A percentile compares a stretch with the other conserved stretches of the same genome.
Conservation (phyloP, 2,797 vertebrate species). For the Enteromius treurensis region DNA sequence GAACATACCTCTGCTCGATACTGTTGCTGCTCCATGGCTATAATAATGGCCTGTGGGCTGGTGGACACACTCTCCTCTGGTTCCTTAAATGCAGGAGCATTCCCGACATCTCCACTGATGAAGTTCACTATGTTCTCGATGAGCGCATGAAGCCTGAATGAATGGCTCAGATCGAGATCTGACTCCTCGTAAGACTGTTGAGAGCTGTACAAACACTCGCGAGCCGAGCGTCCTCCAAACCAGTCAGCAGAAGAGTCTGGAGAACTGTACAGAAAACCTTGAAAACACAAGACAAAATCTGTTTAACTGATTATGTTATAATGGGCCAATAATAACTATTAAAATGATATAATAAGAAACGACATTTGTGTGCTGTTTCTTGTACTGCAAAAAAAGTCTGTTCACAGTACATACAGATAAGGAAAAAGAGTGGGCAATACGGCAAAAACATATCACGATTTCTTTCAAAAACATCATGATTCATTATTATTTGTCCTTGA, state of each 20-base stretch:
- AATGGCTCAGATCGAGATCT: conserved; percentile 87
- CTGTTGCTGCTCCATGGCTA: conserved; percentile 97
- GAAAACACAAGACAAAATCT: conserved; percentile 19
- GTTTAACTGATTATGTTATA: not conserved
- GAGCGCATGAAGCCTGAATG: conserved; percentile 88
- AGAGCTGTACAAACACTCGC: conserved; percentile 83
- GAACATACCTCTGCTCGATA: conserved; percentile 87
- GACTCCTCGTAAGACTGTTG: conserved; percentile 87
- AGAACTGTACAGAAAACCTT: conserved; percentile 75
- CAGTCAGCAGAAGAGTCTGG: conserved; percentile 86
- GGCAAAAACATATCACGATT: too few species aligned
- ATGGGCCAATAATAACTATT: not conserved
- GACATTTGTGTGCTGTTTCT: not conserved
- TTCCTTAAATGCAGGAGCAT: conserved; percentile 91
- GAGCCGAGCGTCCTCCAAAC: conserved; percentile 86
- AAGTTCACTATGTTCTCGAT: conserved; percentile 95
- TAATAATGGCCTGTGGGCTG: conserved; percentile 89
- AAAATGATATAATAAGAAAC: not conserved
- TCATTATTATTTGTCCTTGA: too few species aligned
- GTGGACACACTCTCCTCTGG: conserved; percentile 95
- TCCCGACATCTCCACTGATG: conserved; percentile 92
- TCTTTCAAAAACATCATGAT: too few species aligned
- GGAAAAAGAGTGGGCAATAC: too few species aligned
- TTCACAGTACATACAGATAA: too few species aligned
- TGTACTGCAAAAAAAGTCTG: not conserved